Base-by-base conservation (phyloP, 2,113 vertebrate genomes). In the Melanotaenia duboulayi region DNA sequence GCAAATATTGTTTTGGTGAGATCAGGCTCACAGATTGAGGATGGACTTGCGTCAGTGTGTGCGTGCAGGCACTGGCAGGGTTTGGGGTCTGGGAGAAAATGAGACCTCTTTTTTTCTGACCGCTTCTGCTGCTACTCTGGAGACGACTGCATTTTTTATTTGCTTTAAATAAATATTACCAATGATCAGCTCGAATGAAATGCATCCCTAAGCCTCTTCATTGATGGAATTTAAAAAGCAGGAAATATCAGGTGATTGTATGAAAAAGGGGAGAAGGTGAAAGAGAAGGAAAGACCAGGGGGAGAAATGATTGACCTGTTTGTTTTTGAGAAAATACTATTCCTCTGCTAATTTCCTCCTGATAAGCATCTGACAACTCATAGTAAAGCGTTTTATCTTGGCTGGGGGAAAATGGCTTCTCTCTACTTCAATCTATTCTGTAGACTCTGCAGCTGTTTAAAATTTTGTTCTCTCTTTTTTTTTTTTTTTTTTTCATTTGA, bases 301-400 rank as follows among this genome's bases (percentile, higher is more conserved):
- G 71, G 71, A 78, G 78, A 61, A 91, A 91, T 80, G 82, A 87
- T 94, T 90, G 90, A 89, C 87, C 88, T 91, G 89, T 90, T 93
- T 94, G 91, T 94, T 94, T n/a, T 93, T 82, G 84, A 85, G 80
- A 87, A 90, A 92, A 89, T 86, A 52, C 52, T 90, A 90, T 92
- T 88, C 81, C 82, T 90, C 80, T 74, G 84, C 90, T 94, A 92
- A 93, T 94, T 94, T 93, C 90, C 92, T 87, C 82, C 82, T 87
- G 93, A 93, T 93, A 93, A 91, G 87, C 88, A 93, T 94, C 92
- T 91, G 91, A 91, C 88, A 85, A 89, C 91, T 91, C 86, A 80
- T 82, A 83, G 90, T 89, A 81, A 92, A 91, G 84, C 89, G 89
- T 91, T 91, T 94, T 92, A 93, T 94, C 92, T 91, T 57, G 55